These are phyloP conservation scores for Blennius ocellaris DNA, from an alignment of 2,113 vertebrate species.

Conservation along the genomic window DNA sequence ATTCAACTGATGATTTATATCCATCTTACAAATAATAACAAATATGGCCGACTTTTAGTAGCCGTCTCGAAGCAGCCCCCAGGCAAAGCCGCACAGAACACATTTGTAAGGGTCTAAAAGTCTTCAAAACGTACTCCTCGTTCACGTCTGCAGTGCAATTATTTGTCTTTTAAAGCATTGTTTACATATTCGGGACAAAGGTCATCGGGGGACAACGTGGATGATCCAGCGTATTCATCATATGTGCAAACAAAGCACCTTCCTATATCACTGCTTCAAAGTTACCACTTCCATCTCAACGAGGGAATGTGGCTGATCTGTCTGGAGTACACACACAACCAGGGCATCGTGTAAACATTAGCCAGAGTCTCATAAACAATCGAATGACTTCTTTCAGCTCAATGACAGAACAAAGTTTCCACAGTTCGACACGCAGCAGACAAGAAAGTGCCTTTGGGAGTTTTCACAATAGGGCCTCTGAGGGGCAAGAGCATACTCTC, in stretches of 20 bases:
- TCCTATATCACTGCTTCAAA: conserved; percentile 14
- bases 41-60: no score
- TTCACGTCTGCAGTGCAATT: background rate
- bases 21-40: no score
- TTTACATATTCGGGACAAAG: background rate
- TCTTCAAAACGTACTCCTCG: background rate
- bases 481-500: no score
- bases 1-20: no score
- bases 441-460: no score
- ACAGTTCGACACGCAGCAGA: no score
- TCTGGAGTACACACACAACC: background rate
- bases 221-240: background rate
- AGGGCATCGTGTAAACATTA: background rate
- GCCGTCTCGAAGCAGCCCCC: no score
- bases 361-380: background rate
- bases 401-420: no score
- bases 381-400: no score
- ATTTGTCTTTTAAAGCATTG: background rate
- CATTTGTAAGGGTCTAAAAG: no score
- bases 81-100: no score
- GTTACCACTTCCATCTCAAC: conserved; percentile 20
- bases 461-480: no score
- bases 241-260: conserved; percentile 33
- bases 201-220: background rate
- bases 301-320: background rate